Evolutionary conservation across 1,140 invertebrate species (phyloP), one percentile per base, ranked within the genome.

Genomic region (Saccostrea glomerata): DNA sequence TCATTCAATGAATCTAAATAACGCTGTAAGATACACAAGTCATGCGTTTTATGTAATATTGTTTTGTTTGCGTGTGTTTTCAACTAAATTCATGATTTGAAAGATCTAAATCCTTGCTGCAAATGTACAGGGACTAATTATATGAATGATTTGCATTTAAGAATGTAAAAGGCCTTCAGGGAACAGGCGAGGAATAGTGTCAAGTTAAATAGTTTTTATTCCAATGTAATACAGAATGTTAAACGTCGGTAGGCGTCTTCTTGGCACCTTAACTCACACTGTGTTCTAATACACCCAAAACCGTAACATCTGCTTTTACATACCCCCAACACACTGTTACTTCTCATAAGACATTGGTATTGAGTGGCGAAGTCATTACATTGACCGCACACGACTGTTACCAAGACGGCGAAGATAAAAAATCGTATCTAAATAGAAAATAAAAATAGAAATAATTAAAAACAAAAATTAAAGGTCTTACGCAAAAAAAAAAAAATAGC

Each of bases 351-450:
- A 77, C 70, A 77, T 36, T 77, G 70, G 25, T 77, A 30, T 25
- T 77, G 70, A 36, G 25, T 77, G 70, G 23, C 30, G 70, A 77
- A 77, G 30, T 77, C 70, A 25, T 77, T 36, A 77, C 70, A 77
- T 30, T 77, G 70, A 11, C 70, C 11, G 12, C 25, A 77, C 11
- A 77, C 25, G 0, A 77, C 9, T 15, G 25, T 36, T 6, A 77
- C 70, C 25, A 77, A 36, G 70, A 11, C 70, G 4, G 15, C 25
- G 11, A 77, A 77, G 15, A 77, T 17, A 15, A 77, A 15, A 1
- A 77, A 36, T 25, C 30, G 23, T 15, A 73, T 77, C 70, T 77
- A 30, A 77, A 77, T 20, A 63, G 5, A 63, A 5, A 63, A 63
- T 7, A 63, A 17, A 63, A 20, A 17, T 20, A 3, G 12, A 17